Base-by-base conservation (phyloP, 2,797 vertebrate genomes). In the Caiman crocodilus region DNA sequence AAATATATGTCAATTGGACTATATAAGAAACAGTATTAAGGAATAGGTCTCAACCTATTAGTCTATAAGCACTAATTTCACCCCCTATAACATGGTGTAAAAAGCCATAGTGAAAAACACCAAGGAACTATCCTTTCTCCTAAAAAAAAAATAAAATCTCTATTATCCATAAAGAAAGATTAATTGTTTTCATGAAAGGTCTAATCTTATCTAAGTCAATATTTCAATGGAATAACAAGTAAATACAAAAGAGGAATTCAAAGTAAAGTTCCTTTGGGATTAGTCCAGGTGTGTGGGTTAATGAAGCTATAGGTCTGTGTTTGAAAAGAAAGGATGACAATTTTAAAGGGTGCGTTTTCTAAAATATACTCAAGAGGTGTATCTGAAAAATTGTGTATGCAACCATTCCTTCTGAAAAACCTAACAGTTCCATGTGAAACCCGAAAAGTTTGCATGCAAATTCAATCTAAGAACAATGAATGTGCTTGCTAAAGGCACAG, bases 1-100 rank as follows among this genome's bases (percentile, higher is more conserved):
- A 97, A 93, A 58, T 67, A 77, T 95, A 75, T 94, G 77, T 89
- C 93, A 95, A 95, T 93, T 96, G 80, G 92, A 97, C 97, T 97
- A 96, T 94, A 94, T 65, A 95, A 81, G 82, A 55, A 94, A 82
- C 30, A 61, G 2, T 89, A 79, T 91, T 94, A 88, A 73, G 71
- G 50, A 91, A 84, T 42, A 6, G 15, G 74, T 95, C 77, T 94
- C 79, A 90, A 74, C 84, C 75, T 85, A 63, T 75, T 80, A 84
- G 82, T 85, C 35, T 86, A 56, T 59, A 79, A 89, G 75, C 35
- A 77, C 42, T 9, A 6, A 82, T n/a, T 85, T 93, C 16, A 79
- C 18, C 25, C 30, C 78, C 94, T 86, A n/a, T 80, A 95, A 87
- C 55, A 4, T 20, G 14, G 30, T 25, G 78, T 30, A 92, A 85